These are phyloP conservation scores for Cataglyphis altisquamis DNA, from an alignment of 2,888 invertebrate species.

Conservation along the genomic window DNA sequence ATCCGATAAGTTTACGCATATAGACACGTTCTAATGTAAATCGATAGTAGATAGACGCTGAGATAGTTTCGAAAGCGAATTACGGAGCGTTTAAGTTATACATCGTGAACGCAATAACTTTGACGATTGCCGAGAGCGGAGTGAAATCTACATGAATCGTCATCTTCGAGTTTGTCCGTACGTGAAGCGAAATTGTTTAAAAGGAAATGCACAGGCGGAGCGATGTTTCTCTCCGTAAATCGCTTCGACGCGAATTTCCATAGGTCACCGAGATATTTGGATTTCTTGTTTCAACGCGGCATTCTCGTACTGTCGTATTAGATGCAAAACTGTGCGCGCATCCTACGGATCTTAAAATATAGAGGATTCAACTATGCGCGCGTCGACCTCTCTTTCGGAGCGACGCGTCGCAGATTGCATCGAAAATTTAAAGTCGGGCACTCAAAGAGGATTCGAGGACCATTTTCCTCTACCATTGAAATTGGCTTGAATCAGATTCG, in stretches of 20 bases:
- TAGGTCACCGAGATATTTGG: not conserved
- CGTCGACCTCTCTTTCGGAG: constrained; percentile 40
- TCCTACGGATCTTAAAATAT: constrained; percentile 61
- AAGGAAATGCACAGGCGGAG: constrained; percentile 17
- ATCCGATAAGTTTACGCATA: constrained; percentile 30
- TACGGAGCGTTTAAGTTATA: constrained; percentile 36
- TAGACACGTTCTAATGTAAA: constrained; percentile 22
- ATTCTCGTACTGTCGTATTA: constrained; percentile 21
- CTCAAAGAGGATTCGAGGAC: constrained; percentile 75
- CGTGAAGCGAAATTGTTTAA: constrained; percentile 36
- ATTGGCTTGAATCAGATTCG: constrained; percentile 73
- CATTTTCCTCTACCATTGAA: constrained; percentile 72
- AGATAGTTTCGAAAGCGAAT: constrained; percentile 32
- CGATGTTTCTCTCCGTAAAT: not conserved
- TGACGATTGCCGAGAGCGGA: not conserved
- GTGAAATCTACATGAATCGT: constrained; percentile 6
- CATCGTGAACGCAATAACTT: constrained; percentile 15
- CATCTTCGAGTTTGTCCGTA: not conserved
- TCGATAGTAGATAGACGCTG: not conserved
- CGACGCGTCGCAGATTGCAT: constrained; percentile 71
- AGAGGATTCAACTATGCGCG: constrained; percentile 40
- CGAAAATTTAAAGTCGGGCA: constrained; percentile 76
- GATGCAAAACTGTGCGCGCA: constrained; percentile 40
- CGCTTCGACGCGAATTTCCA: constrained; percentile 24
- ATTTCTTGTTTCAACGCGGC: constrained; percentile 32